A percentile compares a stretch with the other conserved stretches of the same genome.
phyloP scores from a whole-genome alignment of 2,113 vertebrate genomes.

The Paedocypris sp. region DNA sequence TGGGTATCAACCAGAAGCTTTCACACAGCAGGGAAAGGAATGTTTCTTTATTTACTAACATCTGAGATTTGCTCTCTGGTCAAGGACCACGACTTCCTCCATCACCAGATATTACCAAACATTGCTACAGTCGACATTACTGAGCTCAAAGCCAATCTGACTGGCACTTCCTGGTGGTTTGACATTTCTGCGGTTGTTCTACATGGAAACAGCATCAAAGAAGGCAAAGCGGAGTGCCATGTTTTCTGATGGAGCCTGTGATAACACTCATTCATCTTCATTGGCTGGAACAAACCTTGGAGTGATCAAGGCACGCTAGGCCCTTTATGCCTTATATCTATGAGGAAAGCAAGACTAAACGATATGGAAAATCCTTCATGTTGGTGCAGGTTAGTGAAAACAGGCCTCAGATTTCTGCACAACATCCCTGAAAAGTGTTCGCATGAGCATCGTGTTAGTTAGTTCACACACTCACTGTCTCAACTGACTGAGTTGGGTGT shows the following conservation, averaged over 20 bases:
- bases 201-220: constrained; percentile 37
- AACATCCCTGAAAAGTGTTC: too few species aligned
- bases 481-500: too few species aligned
- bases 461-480: too few species aligned
- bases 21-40: too few species aligned
- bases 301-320: constrained; percentile 46
- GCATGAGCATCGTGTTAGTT: too few species aligned
- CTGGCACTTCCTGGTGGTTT: constrained; percentile 26
- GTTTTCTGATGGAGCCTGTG: constrained; percentile 40
- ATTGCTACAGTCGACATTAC: constrained; percentile 34
- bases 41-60: too few species aligned
- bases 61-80: background rate
- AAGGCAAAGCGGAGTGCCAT: constrained; percentile 33
- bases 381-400: constrained; percentile 39
- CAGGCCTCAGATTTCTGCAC: constrained; percentile 29
- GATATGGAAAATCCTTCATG: constrained; percentile 41
- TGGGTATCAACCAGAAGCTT: too few species aligned
- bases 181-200: constrained; percentile 32
- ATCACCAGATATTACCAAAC: constrained; percentile 16
- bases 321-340: constrained; percentile 31
- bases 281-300: constrained; percentile 43
- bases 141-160: constrained; percentile 21
- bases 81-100: constrained; percentile 10
- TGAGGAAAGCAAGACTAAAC: constrained; percentile 35
- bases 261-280: constrained; percentile 47